phyloP scores from a whole-genome alignment of 2,113 vertebrate genomes.

The Apaloderma vittatum region DNA sequence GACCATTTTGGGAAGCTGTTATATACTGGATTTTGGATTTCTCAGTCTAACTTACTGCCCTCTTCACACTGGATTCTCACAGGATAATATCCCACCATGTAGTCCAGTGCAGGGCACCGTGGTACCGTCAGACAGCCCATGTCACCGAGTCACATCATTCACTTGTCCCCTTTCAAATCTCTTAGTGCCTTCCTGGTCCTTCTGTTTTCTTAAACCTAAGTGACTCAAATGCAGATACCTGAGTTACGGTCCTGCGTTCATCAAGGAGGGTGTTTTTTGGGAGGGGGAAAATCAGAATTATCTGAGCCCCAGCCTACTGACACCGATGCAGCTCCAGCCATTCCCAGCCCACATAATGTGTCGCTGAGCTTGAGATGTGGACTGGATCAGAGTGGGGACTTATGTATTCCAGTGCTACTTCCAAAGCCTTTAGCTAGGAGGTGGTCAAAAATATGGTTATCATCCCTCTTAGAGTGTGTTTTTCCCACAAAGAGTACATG shows the following conservation, averaged over 20 bases:
- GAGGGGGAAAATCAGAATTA: neutral
- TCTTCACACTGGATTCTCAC: neutral
- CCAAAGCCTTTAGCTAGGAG: neutral
- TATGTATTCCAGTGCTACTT: neutral
- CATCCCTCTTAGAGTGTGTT: neutral
- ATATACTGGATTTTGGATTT: neutral
- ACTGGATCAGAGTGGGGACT: accelerated
- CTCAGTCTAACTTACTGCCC: neutral
- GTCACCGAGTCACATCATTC: neutral
- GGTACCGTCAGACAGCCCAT: accelerated
- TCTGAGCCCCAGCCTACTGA: neutral
- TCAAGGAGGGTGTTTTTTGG: neutral
- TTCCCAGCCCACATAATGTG: neutral
- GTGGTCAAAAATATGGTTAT: neutral
- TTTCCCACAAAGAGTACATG: accelerated
- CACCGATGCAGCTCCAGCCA: neutral
- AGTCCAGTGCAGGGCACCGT: neutral
- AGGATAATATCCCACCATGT: accelerated
- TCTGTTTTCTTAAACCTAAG: neutral
- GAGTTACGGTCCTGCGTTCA: neutral
- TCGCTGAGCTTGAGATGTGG: accelerated
- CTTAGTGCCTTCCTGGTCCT: neutral
- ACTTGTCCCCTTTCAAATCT: neutral
- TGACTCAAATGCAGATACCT: neutral
- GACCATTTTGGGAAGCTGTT: neutral